Percentiles rank a stretch among this genome's conserved stretches.
phyloP scores from a whole-genome alignment of 2,888 invertebrate species.

The Pyrocoelia pectoralis region DNA sequence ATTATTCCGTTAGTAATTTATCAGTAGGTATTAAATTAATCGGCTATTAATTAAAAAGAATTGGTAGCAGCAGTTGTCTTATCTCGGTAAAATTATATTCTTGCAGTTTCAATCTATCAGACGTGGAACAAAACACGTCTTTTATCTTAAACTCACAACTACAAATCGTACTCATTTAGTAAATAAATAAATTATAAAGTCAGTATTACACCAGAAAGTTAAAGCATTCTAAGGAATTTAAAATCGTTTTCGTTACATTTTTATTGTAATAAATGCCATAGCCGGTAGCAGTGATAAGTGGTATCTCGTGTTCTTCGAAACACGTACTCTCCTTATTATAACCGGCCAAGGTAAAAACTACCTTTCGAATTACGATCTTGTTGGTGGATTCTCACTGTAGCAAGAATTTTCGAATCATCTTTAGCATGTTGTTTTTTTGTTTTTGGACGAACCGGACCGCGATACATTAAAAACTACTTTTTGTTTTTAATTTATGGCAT shows the following conservation, averaged over 20 bases:
- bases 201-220: constrained; percentile 37
- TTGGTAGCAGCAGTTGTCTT: constrained; percentile 37
- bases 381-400: constrained; percentile 39
- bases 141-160: constrained; percentile 56
- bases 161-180: constrained; percentile 55
- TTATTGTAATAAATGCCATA: constrained; percentile 46
- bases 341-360: constrained; percentile 45
- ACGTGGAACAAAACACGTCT: constrained; percentile 54
- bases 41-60: constrained; percentile 8
- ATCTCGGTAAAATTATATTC: constrained; percentile 50
- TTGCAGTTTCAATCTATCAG: constrained; percentile 45
- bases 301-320: constrained; percentile 54
- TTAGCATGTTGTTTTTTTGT: constrained; percentile 37
- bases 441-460: constrained; percentile 25
- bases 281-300: constrained; percentile 56
- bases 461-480: constrained; percentile 37
- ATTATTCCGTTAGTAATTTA: background rate
- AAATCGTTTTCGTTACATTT: constrained; percentile 38
- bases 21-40: constrained; percentile 1
- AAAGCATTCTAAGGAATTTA: constrained; percentile 38
- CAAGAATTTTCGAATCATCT: constrained; percentile 44
- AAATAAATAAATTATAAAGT: constrained; percentile 53
- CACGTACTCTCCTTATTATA: constrained; percentile 53
- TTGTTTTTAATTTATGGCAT: constrained; percentile 39
- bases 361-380: constrained; percentile 44